A percentile compares a stretch with the other conserved stretches of the same genome.
Evolutionary conservation across 2,113 vertebrate species (phyloP).

Genomic region (Cebus imitator): DNA sequence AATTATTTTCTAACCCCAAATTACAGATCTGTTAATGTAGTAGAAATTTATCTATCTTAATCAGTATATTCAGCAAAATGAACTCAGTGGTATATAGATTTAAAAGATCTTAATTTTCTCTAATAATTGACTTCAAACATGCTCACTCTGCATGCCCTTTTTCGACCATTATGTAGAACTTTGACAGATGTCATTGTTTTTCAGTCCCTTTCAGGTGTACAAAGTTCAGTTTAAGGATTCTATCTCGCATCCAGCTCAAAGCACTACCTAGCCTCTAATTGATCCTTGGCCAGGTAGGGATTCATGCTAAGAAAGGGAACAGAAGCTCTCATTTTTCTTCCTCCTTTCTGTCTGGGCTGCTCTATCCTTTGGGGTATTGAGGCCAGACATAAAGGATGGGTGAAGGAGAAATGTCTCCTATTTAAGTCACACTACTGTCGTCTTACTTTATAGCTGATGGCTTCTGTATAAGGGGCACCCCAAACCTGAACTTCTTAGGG

Average conservation of each 20-base stretch:
- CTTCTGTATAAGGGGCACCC: neutral
- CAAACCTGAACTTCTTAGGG: neutral
- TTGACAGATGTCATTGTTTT: neutral
- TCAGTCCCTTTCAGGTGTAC: neutral
- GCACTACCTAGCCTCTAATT: neutral
- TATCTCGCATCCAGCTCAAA: neutral
- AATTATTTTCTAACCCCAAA: neutral
- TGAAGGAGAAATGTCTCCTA: neutral
- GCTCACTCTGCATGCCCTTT: neutral
- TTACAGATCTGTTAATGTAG: neutral
- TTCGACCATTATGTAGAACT: neutral
- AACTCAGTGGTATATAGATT: neutral
- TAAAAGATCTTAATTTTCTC: conserved; percentile 8
- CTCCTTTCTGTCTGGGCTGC: neutral
- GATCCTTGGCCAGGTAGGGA: neutral
- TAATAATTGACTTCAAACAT: neutral
- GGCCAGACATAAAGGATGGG: neutral
- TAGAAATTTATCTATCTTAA: neutral
- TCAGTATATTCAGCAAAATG: neutral
- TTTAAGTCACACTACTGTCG: neutral
- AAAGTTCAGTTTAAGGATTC: neutral
- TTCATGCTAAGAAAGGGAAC: neutral
- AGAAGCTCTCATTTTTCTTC: neutral
- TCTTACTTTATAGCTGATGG: neutral
- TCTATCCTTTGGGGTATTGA: neutral